Evolutionary conservation across 1,140 invertebrate species (phyloP), one percentile per base, ranked within the genome.

Genomic region (Saccostrea cuccullata): DNA sequence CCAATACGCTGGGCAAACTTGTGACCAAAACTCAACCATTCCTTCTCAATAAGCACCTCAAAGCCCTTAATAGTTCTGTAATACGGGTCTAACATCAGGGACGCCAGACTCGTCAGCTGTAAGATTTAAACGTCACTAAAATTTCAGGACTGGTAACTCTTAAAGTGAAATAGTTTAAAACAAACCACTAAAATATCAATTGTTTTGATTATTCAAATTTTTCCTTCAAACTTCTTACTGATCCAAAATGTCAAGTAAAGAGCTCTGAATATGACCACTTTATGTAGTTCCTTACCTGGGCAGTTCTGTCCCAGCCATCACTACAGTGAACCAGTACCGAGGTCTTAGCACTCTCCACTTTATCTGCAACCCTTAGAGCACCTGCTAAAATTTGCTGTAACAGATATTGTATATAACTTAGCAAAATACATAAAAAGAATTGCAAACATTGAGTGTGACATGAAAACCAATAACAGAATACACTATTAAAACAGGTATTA

Each of bases 11-110:
- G 97, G 94, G 98, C 98, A 96, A 99, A 99, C 95, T 99, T 99
- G 94, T 99, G 99, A 6, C 99, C 99, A 96, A 99, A 99, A 84
- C 98, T 98, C 0, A 99, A 96, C 99, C 99, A 99, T 95, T 99
- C 99, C 95, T 99, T 99, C 95, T 99, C 99, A 88, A 99, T 98
- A 0, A 99, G 96, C 11, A 99, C 97, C 95, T 99, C 97, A 95
- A 99, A 99, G 15, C 99, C 98, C 93, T 97, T 97, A 26, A 95
- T 90, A 55, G 95, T 95, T 88, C 95, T 91, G 82, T 94, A 95
- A 88, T 93, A 95, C 11, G 94, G 94, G 87, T 95, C 95, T 70
- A 95, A 85, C 94, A 95, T 95, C 83, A 95, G 84, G 94, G 95
- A 95, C 20, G 95, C 89, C 15, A 95, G 89, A 47, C 93, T 90